Evolutionary conservation across 2,113 vertebrate genomes (phyloP).

Genomic region (Campylorhamphus procurvoides): DNA sequence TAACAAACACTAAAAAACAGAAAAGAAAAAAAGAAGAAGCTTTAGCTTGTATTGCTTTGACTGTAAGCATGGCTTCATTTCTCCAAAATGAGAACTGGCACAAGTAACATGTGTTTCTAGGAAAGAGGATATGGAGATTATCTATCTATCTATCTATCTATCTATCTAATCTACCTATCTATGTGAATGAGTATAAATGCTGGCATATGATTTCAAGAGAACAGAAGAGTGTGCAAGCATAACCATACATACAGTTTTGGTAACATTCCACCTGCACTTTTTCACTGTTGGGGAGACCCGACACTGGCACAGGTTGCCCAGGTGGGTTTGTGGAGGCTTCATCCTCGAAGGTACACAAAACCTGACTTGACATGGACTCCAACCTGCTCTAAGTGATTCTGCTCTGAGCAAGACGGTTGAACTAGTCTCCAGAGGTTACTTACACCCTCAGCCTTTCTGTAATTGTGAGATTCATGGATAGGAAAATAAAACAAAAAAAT

Average conservation of each 20-base stretch:
- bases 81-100: background rate
- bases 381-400: background rate
- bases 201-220: background rate
- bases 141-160: too few relatives aligned
- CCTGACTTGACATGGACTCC: fast-evolving
- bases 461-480: background rate
- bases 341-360: background rate
- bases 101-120: fast-evolving
- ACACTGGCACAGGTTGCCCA: background rate
- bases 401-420: background rate
- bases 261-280: background rate
- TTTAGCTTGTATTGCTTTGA: background rate
- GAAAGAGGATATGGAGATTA: background rate
- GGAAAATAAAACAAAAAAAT: background rate
- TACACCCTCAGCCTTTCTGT: background rate
- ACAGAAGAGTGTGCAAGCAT: background rate
- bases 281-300: background rate
- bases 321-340: background rate
- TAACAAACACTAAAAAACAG: background rate
- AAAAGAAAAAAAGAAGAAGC: background rate
- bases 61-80: background rate
- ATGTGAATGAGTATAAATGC: background rate
- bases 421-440: background rate
- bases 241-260: background rate
- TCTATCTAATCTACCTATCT: too few relatives aligned